phyloP scores from a whole-genome alignment of 2,113 vertebrate species.

The Monopterus albus region DNA sequence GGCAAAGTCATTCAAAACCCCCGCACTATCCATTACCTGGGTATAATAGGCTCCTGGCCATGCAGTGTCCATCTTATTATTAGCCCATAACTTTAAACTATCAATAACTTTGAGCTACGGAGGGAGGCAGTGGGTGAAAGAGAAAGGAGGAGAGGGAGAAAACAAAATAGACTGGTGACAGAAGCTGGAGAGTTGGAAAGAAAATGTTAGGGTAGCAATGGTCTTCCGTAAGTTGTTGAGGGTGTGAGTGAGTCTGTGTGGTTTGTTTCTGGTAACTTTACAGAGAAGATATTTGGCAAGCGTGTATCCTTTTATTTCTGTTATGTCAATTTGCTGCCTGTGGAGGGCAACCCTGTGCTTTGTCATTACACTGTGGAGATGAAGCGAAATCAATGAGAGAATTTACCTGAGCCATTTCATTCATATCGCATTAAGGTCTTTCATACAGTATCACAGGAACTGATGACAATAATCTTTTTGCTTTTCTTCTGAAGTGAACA shows the following conservation, averaged over 20 bases:
- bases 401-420: conserved; percentile 49
- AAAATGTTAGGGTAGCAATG: conserved; percentile 56
- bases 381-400: conserved; percentile 48
- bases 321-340: conserved; percentile 48
- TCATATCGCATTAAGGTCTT: conserved; percentile 43
- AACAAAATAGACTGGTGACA: conserved; percentile 53
- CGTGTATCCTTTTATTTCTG: conserved; percentile 18
- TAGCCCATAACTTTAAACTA: conserved; percentile 84
- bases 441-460: conserved; percentile 39
- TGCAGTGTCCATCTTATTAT: conserved; percentile 84
- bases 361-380: conserved; percentile 30
- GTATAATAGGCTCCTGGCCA: conserved; percentile 83
- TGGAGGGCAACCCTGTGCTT: conserved; percentile 69
- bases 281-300: conserved; percentile 3
- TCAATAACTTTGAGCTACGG: conserved; percentile 81
- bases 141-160: conserved; percentile 33
- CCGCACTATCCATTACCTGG: conserved; percentile 81
- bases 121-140: conserved; percentile 20
- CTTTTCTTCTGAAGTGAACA: conserved; percentile 43
- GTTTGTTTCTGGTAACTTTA: conserved; percentile 35
- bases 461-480: conserved; percentile 33
- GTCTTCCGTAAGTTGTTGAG: conserved; percentile 26
- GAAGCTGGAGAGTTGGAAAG: conserved; percentile 53
- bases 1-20: conserved; percentile 85
- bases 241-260: conserved; percentile 3